Conservation (phyloP, 2,113 vertebrate species). For the Pseudopodoces humilis region DNA sequence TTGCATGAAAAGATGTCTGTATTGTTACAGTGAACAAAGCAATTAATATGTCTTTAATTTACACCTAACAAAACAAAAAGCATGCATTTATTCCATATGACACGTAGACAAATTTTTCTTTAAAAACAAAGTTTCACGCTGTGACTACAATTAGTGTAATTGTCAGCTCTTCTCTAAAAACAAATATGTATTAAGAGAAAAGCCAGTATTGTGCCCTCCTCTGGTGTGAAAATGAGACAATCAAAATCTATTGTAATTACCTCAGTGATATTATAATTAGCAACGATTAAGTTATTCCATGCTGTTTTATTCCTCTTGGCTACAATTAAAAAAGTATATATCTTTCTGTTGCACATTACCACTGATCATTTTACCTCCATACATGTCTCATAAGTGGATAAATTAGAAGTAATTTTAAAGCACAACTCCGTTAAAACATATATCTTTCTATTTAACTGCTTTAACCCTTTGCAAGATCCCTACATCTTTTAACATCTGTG, state of each 20-base stretch:
- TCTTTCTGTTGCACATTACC: conserved; percentile 87
- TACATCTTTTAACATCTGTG: conserved; percentile 49
- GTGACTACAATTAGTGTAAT: conserved; percentile 92
- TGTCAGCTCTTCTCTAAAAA: conserved; percentile 92
- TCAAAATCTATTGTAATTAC: conserved; percentile 98
- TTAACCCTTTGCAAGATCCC: conserved; percentile 70
- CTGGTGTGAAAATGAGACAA: conserved; percentile 93
- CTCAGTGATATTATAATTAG: conserved; percentile 97
- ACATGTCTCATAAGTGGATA: conserved; percentile 81
- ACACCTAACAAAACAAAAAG: conserved; percentile 77
- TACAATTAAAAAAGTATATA: conserved; percentile 96
- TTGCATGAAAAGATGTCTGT: conserved; percentile 44
- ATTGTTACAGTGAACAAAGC: conserved; percentile 74
- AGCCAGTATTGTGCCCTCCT: conserved; percentile 83
- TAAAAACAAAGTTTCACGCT: conserved; percentile 88
- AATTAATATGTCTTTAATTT: conserved; percentile 85
- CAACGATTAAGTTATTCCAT: conserved; percentile 91
- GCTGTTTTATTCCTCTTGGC: conserved; percentile 86
- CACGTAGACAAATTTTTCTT: conserved; percentile 77
- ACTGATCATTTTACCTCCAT: conserved; percentile 86
- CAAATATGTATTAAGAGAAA: conserved; percentile 93
- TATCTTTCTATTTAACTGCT: conserved; percentile 77
- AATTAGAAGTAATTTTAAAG: conserved; percentile 86
- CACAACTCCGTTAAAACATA: conserved; percentile 80
- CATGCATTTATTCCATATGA: conserved; percentile 75